These are phyloP conservation scores for Drosophila punjabiensis DNA, from an alignment of 1,140 invertebrate species.

Conservation along the genomic window DNA sequence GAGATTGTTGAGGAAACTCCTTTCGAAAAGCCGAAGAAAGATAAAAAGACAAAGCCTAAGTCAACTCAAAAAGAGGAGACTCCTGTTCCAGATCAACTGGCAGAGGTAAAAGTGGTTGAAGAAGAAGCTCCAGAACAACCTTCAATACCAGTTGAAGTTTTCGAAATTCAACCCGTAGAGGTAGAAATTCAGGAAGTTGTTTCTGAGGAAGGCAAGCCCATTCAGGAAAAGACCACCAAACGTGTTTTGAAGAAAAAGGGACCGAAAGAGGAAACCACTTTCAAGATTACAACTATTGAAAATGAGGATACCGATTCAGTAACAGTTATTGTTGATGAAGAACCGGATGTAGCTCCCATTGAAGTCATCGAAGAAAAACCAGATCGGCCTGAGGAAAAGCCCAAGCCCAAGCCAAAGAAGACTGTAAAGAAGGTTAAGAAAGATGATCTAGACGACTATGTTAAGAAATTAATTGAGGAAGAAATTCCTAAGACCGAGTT, in stretches of 20 bases:
- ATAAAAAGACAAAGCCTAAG: conserved; percentile 59
- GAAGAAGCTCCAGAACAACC: conserved; percentile 44
- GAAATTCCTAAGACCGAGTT: conserved; percentile 78
- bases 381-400: conserved; percentile 52
- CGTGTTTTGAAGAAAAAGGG: conserved; percentile 83
- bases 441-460: conserved; percentile 71
- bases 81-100: conserved; percentile 30
- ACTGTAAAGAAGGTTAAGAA: conserved; percentile 70
- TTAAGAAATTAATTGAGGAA: conserved; percentile 64
- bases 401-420: conserved; percentile 81
- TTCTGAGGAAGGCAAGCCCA: conserved; percentile 71
- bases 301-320: conserved; percentile 80
- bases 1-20: conserved; percentile 41
- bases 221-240: conserved; percentile 82
- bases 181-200: conserved; percentile 62
- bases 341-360: conserved; percentile 41
- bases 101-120: conserved; percentile 63
- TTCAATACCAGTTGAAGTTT: conserved; percentile 51
- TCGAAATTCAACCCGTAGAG: conserved; percentile 71
- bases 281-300: conserved; percentile 84
- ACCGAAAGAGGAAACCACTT: conserved; percentile 84
- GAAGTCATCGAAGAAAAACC: conserved; percentile 41
- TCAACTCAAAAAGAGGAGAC: conserved; percentile 18
- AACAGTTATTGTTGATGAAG: conserved; percentile 71
- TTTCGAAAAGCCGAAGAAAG: conserved; percentile 53